Percentiles rank a stretch among this genome's conserved stretches.
These are phyloP conservation scores for Calephelis virginiensis DNA, from an alignment of 1,140 invertebrate genomes.

Conservation along the genomic window DNA sequence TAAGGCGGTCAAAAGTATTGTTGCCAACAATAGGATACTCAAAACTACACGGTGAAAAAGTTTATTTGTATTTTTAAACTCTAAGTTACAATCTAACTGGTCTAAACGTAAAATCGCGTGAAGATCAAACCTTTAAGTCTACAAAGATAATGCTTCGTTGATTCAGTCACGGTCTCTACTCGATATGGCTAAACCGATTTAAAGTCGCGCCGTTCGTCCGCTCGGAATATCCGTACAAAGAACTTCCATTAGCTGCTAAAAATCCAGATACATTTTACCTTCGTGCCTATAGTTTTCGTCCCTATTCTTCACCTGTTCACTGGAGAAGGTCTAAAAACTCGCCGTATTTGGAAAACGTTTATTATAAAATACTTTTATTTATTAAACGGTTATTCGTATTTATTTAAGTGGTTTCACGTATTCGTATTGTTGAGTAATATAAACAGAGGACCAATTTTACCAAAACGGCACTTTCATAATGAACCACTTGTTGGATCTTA, in stretches of 20 bases:
- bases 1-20: no score
- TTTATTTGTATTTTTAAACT: no score
- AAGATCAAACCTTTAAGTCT: constrained; percentile 13
- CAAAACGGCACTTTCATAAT: no score
- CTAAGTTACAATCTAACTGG: not conserved
- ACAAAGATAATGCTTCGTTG: constrained; percentile 49
- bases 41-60: no score
- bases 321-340: constrained; percentile 28
- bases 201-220: constrained; percentile 55
- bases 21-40: no score
- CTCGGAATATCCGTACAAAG: constrained; percentile 64
- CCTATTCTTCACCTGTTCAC: constrained; percentile 41
- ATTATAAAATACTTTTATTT: not conserved
- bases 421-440: no score
- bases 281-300: constrained; percentile 49
- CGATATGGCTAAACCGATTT: constrained; percentile 66
- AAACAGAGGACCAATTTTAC: no score
- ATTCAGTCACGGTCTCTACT: constrained; percentile 52
- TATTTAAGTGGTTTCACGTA: no score
- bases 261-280: constrained; percentile 62
- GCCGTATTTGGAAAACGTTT: not conserved
- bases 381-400: no score
- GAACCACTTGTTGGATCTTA: no score
- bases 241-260: constrained; percentile 71
- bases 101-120: constrained; percentile 13